Base-by-base conservation (phyloP, 2,113 vertebrate species). In the Rhinogobius similis region DNA sequence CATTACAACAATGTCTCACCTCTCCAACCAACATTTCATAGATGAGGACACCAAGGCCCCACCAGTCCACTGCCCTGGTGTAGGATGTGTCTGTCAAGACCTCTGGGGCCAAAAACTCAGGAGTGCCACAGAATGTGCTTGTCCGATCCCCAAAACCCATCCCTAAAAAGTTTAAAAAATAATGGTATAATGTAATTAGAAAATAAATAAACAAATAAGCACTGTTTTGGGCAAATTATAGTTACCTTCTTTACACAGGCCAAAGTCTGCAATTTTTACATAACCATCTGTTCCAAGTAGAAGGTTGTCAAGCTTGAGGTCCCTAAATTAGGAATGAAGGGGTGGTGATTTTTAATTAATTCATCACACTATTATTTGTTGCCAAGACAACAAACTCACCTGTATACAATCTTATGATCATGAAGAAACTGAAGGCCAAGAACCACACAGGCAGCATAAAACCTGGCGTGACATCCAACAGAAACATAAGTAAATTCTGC, bases 191-290 rank as follows among this genome's bases (percentile, higher is more conserved):
- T 38, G 27, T 20, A 63, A 24, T 13, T 58, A 36, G 32, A 36
- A 36, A 36, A n/a, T n/a, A n/a, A n/a, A n/a, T n/a, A n/a, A n/a
- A n/a, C n/a, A n/a, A n/a, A n/a, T n/a, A 61, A 61, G 20, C 16
- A 8, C 12, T 14, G 23, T 29, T 6, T 58, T 11, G 29, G 24
- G 46, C 71, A 43, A 67, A 48, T n/a, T 63, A 23, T 26, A 59
- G 65, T 21, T 62, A 98, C 98, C 98, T 96, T 99, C 98, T 95
- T 99, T 99, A 87, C 97, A 99, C 85, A 99, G 94, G 68, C 98
- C 97, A 70, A 99, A 99, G 91, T 99, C 98, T n/a, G 98, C 98
- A 59, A 99, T 99, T 92, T 99, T 99, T 84, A 99, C 96, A 66
- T 98, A 99, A 75, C 98, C 97, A 71, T 99, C 96, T 48, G 94